Conservation (phyloP, 2,888 invertebrate species). For the Sinhomidia bicolor region DNA sequence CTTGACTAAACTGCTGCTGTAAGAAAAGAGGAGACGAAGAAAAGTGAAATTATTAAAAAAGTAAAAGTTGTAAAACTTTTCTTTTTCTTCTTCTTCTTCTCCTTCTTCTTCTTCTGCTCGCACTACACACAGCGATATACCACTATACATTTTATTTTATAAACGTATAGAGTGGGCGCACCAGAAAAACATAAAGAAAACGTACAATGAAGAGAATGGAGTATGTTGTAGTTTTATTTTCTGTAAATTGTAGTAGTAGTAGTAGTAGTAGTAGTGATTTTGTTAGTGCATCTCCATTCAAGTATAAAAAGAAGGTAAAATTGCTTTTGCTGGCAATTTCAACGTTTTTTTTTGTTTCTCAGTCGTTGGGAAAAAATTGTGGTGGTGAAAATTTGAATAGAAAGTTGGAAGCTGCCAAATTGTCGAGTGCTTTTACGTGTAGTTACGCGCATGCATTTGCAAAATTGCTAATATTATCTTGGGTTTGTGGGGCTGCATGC, state of each 20-base stretch:
- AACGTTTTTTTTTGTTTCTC: background rate
- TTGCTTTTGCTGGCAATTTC: conserved; percentile 32
- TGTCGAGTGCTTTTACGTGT: conserved; percentile 19
- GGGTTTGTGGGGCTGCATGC: background rate
- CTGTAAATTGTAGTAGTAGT: conserved; percentile 8
- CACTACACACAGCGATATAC: background rate
- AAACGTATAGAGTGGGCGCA: background rate
- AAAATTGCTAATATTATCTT: conserved; percentile 14
- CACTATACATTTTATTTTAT: too few relatives aligned
- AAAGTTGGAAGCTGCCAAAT: conserved; percentile 43
- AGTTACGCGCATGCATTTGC: conserved; percentile 41
- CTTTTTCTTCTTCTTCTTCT: background rate
- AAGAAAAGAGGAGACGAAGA: conserved; percentile 24
- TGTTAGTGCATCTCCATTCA: conserved; percentile 45
- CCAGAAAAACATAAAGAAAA: background rate
- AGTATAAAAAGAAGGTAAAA: conserved; percentile 43
- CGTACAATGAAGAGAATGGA: background rate
- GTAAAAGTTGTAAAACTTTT: conserved; percentile 47
- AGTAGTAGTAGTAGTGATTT: too few relatives aligned
- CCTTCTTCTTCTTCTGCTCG: background rate
- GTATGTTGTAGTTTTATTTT: background rate
- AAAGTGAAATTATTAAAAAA: conserved; percentile 63
- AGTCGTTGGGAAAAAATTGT: too few relatives aligned
- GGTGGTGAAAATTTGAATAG: conserved; percentile 16
- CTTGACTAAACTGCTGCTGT: conserved; percentile 1